Evolutionary conservation across 2,888 invertebrate genomes (phyloP), one percentile per base, ranked within the genome.

Genomic region (Maniola hyperantus): DNA sequence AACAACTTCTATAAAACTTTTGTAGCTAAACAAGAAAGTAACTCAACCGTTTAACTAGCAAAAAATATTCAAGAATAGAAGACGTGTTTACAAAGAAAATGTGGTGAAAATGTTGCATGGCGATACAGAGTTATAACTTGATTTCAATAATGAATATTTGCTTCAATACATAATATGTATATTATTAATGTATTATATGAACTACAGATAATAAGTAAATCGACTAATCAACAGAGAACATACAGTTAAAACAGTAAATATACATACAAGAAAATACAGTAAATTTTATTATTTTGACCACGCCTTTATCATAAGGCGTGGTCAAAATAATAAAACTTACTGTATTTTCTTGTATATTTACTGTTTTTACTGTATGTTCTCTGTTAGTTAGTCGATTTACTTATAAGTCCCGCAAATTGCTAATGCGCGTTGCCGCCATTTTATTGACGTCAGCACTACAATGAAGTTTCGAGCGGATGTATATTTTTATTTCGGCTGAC

Each of bases 141-240:
- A 33, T 34, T n/a, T 53, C 11, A 11, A 51, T 33, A 8, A 36
- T 51, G 44, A 46, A 36, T 42, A 26, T 53, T 48, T 42, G 51
- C 42, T 36, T 36, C 50, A 20, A 10, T 18, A 8, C 42, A 11
- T 34, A 58, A 46, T 57, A 54, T 42, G 51, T 57, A 54, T 42
- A 63, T 54, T 26, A 26, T 26, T 26, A n/a, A n/a, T n/a, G n/a
- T n/a, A n/a, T n/a, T n/a, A n/a, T n/a, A 26, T 26, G 26, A 2
- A 26, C 26, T 26, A 2, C 4, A 26, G 65, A 51, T 4, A 64
- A 63, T 66, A 68, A 64, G 73, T 77, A 78, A 80, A 79, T 81
- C 87, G 89, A 88, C 86, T 89, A 89, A 74, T 69, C 66, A 75
- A 71, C 74, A 69, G 86, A 88, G 88, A 88, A 85, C 83, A 84